Evolutionary conservation across 2,888 invertebrate genomes (phyloP).

Genomic region (Drosophila austrosaltans): DNA sequence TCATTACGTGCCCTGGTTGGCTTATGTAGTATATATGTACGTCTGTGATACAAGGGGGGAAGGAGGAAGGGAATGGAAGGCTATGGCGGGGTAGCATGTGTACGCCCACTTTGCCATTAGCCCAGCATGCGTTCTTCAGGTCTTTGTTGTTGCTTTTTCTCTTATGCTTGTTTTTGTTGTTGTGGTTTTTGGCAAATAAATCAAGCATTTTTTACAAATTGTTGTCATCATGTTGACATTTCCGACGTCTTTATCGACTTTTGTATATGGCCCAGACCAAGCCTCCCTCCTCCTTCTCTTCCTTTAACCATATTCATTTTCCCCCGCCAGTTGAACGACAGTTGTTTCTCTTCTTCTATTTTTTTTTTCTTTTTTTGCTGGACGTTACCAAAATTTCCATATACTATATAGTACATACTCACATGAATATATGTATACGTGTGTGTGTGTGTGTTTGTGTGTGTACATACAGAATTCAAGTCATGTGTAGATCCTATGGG

Average conservation of each 20-base stretch:
- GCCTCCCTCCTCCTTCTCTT: neutral
- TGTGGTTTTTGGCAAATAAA: conserved; percentile 62
- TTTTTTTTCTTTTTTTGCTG: neutral
- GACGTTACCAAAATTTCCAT: conserved; percentile 39
- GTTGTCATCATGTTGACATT: conserved; percentile 79
- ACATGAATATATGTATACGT: no score
- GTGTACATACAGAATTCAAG: conserved; percentile 26
- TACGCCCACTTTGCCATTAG: conserved; percentile 55
- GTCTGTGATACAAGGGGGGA: no score
- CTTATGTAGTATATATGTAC: conserved; percentile 26
- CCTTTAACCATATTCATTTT: neutral
- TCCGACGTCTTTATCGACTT: conserved; percentile 71
- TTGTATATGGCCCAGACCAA: conserved; percentile 17
- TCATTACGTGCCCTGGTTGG: conserved; percentile 75
- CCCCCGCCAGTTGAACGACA: neutral
- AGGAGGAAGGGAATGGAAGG: conserved; percentile 24
- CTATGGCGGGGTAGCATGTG: conserved; percentile 12
- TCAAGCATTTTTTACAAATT: conserved; percentile 79
- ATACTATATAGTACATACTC: conserved; percentile 12
- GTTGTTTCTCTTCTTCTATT: neutral
- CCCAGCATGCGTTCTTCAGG: conserved; percentile 51
- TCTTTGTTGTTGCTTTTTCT: conserved; percentile 47
- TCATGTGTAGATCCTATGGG: conserved; percentile 31
- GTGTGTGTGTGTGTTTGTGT: no score
- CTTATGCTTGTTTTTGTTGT: conserved; percentile 21